Percentiles rank a stretch among this genome's conserved stretches.
These are phyloP conservation scores for Odontophorus gujanensis DNA, from an alignment of 2,113 vertebrate species.

Conservation along the genomic window DNA sequence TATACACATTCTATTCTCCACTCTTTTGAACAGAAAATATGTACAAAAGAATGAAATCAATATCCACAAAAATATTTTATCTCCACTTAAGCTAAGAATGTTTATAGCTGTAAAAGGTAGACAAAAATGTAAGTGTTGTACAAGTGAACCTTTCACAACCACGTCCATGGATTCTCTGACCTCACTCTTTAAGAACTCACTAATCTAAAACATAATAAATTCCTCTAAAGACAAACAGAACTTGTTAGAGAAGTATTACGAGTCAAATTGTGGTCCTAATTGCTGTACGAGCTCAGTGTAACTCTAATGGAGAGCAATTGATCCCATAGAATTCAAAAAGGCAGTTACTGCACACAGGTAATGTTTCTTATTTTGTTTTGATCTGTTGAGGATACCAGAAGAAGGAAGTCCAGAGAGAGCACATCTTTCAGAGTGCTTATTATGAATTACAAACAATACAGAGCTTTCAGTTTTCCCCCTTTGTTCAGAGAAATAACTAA, in stretches of 20 bases:
- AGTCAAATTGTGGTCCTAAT: neutral
- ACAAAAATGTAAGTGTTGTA: neutral
- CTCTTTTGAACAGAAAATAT: neutral
- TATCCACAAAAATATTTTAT: neutral
- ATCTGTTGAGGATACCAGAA: neutral
- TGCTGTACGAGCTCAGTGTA: neutral
- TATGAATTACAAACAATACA: neutral
- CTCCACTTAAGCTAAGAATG: neutral
- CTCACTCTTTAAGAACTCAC: neutral
- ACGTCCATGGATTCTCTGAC: neutral
- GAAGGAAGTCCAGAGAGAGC: neutral
- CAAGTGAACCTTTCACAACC: neutral
- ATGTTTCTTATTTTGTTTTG: neutral
- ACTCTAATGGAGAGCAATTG: neutral
- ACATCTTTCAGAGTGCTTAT: neutral
- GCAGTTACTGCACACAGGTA: neutral
- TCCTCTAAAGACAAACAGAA: neutral
- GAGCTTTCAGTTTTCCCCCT: neutral
- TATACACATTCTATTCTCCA: fast-evolving
- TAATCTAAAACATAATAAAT: neutral
- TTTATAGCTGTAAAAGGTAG: neutral
- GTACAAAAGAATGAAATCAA: neutral
- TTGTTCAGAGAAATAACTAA: neutral
- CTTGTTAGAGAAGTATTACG: neutral
- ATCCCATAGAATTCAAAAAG: neutral